Base-by-base conservation (phyloP, 2,797 vertebrate species). In the Hypotaenidia okinawae region DNA sequence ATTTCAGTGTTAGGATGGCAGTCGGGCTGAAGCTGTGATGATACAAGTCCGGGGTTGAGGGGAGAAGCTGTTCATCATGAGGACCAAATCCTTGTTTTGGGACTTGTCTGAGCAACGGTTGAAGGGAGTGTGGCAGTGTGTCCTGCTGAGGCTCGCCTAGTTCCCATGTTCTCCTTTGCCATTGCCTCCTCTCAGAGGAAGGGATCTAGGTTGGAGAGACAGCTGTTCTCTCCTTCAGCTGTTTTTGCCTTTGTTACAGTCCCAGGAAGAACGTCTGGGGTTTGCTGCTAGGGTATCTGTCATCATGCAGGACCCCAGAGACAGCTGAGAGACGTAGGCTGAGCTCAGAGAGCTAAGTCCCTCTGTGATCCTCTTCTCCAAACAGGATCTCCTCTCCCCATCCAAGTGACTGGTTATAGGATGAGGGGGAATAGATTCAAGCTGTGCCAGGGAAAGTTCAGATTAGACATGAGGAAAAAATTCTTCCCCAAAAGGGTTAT, bases 31-130 rank as follows among this genome's bases (percentile, higher is more conserved):
- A 45, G 43, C 43, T 45, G 47, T 32, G 64, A 13, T 16, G 25
- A 35, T 41, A 13, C 47, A 25, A 14, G 39, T 8, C 49, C 30
- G 5, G 25, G 35, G 35, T 14, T 1, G 11, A 45, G 55, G 33
- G n/a, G 28, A 39, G 62, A 55, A 75, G 62, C n/a, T 41, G 21
- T 27, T 55, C 33, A 7, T 9, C 39, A 11, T 3, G 2, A 47
- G 47, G 11, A 39, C 2, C 1, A 22, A 6, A 39, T 25, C 33
- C 47, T n/a, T 2, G 0, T 13, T 22, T 66, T 0, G 15, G 84
- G 43, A 66, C 23, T 2, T 1, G 28, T 39, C 24, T 13, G 37
- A 74, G 62, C 54, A 33, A 61, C 28, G 3, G 37, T 27, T 33
- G 37, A 6, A 24, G 47, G 86, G 47, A 55, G 47, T 6, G 0